Conservation (phyloP, 2,888 invertebrate species). For the Anagyrus pseudococci region DNA sequence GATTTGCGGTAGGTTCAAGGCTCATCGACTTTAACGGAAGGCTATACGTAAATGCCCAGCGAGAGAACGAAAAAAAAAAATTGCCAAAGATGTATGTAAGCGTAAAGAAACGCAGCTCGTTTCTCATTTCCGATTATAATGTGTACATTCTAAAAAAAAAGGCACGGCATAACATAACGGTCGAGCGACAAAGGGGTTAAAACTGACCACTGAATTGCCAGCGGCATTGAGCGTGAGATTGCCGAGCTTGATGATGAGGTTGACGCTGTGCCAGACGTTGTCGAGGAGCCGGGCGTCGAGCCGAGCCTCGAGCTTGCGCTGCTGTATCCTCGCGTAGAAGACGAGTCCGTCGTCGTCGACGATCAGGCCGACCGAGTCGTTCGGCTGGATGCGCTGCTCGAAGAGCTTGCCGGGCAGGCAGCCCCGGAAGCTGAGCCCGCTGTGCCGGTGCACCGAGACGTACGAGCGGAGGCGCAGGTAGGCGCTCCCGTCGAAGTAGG, state of each 20-base stretch:
- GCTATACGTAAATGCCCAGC: too few species aligned
- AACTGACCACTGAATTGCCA: constrained; percentile 67
- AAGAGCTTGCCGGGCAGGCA: constrained; percentile 68
- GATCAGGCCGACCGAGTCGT: constrained; percentile 55
- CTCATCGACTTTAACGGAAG: too few species aligned
- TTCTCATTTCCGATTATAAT: too few species aligned
- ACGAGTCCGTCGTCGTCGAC: constrained; percentile 63
- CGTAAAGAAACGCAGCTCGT: too few species aligned
- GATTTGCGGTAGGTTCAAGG: too few species aligned
- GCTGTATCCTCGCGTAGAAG: constrained; percentile 63
- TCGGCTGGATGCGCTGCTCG: constrained; percentile 54
- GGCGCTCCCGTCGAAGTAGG: constrained; percentile 83
- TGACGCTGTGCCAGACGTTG: constrained; percentile 83
- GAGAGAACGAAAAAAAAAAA: too few species aligned
- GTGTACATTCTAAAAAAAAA: too few species aligned
- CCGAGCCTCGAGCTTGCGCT: constrained; percentile 67
- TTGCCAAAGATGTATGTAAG: too few species aligned
- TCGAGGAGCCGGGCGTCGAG: constrained; percentile 75
- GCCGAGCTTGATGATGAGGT: constrained; percentile 69
- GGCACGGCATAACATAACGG: constrained; percentile 1
- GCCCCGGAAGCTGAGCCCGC: constrained; percentile 82
- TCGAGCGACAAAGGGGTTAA: constrained; percentile 23
- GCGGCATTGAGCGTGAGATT: constrained; percentile 67
- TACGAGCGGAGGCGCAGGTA: constrained; percentile 76
- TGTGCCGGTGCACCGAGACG: constrained; percentile 79